A percentile compares a stretch with the other conserved stretches of the same genome.
Conservation (phyloP, 2,113 vertebrate genomes). For the Indicator maculatus region DNA sequence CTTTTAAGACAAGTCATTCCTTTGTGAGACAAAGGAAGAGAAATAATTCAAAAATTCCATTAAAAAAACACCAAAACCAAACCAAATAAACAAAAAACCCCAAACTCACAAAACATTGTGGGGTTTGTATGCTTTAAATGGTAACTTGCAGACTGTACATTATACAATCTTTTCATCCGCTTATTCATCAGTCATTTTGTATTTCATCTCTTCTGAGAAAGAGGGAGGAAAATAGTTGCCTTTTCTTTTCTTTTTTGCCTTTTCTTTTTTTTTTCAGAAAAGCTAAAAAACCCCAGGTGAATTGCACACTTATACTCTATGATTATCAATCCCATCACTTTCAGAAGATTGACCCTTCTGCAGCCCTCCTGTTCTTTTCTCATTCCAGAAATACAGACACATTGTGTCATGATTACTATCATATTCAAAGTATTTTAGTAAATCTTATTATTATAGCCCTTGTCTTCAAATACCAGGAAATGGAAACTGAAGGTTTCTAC, state of each 20-base stretch:
- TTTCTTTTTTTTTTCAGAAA: not conserved
- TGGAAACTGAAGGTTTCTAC: not conserved
- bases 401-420: not conserved
- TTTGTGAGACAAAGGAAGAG: not conserved
- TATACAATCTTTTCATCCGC: conserved; percentile 9
- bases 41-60: not conserved
- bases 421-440: not conserved
- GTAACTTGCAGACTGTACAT: not conserved
- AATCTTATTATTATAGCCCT: not conserved
- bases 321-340: not conserved
- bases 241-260: not conserved
- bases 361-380: not conserved
- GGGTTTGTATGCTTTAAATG: conserved; percentile 1
- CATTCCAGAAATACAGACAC: not conserved
- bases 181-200: conserved; percentile 1
- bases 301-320: not conserved
- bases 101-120: not conserved
- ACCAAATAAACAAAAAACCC: no score
- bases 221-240: not conserved
- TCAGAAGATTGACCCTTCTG: not conserved
- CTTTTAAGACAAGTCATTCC: not conserved
- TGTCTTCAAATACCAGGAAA: not conserved
- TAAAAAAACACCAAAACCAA: not conserved
- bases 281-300: not conserved
- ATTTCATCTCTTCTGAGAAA: conserved; percentile 32